Percentiles rank a stretch among this genome's conserved stretches.
Conservation (phyloP, 30 jellyfish, hydroid and myxozoan genomes). For the Aurelia aurita region DNA sequence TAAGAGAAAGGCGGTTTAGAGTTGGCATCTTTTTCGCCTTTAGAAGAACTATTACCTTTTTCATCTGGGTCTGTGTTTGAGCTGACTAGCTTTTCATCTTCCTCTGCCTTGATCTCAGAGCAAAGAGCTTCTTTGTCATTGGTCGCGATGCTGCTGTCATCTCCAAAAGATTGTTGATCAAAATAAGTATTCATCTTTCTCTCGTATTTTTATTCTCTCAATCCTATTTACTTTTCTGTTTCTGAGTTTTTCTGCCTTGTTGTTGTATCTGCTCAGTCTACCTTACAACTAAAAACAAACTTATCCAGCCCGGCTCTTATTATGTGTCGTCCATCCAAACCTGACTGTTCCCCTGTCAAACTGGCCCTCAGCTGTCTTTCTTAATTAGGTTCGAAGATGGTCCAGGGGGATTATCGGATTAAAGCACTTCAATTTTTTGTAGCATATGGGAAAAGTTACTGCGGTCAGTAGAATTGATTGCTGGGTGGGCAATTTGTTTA, state of each 20-base stretch:
- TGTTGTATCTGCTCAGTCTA: too few species aligned
- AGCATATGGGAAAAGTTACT: slow-evolving; percentile 50
- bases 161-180: slow-evolving; percentile 51
- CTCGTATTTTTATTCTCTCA: background rate
- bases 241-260: too few species aligned
- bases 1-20: slow-evolving; percentile 95
- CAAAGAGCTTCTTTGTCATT: background rate
- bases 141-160: background rate
- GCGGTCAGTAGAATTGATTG: slow-evolving; percentile 36
- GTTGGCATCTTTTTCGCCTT: slow-evolving; percentile 69
- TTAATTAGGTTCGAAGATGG: slow-evolving; percentile 19
- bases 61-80: background rate
- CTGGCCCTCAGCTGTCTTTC: slow-evolving; percentile 1
- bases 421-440: slow-evolving; percentile 1
- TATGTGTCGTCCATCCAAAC: background rate
- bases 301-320: background rate
- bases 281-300: slow-evolving; percentile 5
- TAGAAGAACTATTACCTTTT: background rate
- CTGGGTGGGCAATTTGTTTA: slow-evolving; percentile 68
- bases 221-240: too few species aligned
- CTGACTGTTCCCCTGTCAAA: background rate
- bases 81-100: slow-evolving; percentile 26
- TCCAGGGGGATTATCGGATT: slow-evolving; percentile 56
- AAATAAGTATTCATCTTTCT: slow-evolving; percentile 28
- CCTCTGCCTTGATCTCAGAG: background rate